A percentile compares a stretch with the other conserved stretches of the same genome.
Conservation (phyloP, 2,113 vertebrate genomes). For the Ondatra zibethicus region DNA sequence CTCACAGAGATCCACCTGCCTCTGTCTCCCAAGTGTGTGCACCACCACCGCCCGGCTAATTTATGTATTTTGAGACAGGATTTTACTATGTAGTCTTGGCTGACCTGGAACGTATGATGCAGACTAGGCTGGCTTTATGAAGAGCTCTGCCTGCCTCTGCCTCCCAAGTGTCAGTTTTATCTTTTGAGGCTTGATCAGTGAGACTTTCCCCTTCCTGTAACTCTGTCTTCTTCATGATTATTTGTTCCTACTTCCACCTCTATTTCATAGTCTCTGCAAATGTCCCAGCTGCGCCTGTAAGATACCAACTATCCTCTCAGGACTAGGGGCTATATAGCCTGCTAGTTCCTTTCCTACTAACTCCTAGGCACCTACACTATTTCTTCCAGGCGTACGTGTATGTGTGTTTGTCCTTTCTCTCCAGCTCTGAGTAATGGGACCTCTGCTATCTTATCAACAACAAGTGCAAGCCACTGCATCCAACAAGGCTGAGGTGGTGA, state of each 20-base stretch:
- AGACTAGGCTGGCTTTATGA: neutral
- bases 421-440: neutral
- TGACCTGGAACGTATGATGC: neutral
- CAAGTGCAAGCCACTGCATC: neutral
- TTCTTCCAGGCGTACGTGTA: neutral
- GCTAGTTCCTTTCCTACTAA: neutral
- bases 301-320: neutral
- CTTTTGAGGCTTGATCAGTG: neutral
- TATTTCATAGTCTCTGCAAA: neutral
- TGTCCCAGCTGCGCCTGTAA: neutral
- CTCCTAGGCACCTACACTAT: neutral
- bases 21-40: too few relatives aligned
- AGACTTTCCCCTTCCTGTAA: neutral
- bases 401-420: slow-evolving; percentile 31
- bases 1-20: too few relatives aligned
- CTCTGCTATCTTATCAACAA: neutral
- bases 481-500: neutral
- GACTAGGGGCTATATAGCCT: neutral
- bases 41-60: too few relatives aligned
- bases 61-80: too few relatives aligned
- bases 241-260: slow-evolving; percentile 19
- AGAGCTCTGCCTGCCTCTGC: neutral
- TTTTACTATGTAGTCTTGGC: neutral
- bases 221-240: neutral
- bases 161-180: neutral